Evolutionary conservation across 2,797 vertebrate species (phyloP).

Genomic region (Rallus crepitans): DNA sequence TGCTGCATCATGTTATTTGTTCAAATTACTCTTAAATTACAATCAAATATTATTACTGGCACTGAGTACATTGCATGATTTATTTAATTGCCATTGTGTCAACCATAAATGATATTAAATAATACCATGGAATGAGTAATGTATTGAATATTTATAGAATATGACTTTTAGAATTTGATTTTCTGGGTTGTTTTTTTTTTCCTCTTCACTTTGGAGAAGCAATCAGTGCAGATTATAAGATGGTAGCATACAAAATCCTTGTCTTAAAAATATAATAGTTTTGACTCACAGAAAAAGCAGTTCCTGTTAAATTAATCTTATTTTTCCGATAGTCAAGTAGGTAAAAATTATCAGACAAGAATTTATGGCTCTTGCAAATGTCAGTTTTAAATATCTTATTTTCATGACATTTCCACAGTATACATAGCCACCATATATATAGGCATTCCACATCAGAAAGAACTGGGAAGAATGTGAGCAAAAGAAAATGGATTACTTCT

Average conservation of each 20-base stretch:
- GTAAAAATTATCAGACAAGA: neutral
- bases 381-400: neutral
- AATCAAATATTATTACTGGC: slow-evolving; percentile 53
- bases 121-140: slow-evolving; percentile 42
- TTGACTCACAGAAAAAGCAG: neutral
- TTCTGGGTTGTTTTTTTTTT: neutral
- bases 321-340: neutral
- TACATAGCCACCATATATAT: no score
- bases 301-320: neutral
- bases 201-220: neutral
- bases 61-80: slow-evolving; percentile 39
- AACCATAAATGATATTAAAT: slow-evolving; percentile 63
- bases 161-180: slow-evolving; percentile 56
- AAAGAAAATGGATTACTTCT: neutral
- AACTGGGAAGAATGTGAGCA: neutral
- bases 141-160: slow-evolving; percentile 47
- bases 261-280: neutral
- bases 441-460: neutral
- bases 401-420: neutral
- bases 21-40: slow-evolving; percentile 57
- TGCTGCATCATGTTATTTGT: neutral
- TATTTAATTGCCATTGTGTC: slow-evolving; percentile 64
- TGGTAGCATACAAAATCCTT: neutral
- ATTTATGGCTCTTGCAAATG: neutral
- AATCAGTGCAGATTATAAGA: slow-evolving; percentile 30